Evolutionary conservation across 2,888 invertebrate genomes (phyloP).

Genomic region (Volucella inanis): DNA sequence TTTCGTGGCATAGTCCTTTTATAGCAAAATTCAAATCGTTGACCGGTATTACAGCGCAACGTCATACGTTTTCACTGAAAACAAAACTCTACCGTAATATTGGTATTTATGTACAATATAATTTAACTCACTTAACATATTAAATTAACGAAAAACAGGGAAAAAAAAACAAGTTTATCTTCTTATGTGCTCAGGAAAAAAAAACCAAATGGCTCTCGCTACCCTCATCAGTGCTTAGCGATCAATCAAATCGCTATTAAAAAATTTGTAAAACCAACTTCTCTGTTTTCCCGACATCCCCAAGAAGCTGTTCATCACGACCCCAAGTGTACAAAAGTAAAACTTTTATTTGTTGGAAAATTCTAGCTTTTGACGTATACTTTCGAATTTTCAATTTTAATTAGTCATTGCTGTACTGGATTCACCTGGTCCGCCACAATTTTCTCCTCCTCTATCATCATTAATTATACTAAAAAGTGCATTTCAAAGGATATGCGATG

Average conservation of each 20-base stretch:
- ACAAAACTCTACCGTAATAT: too few relatives aligned
- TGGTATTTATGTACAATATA: too few relatives aligned
- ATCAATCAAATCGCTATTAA: constrained; percentile 24
- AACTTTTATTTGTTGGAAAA: neutral
- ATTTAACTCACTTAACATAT: too few relatives aligned
- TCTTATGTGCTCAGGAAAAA: neutral
- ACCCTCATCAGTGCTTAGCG: constrained; percentile 1
- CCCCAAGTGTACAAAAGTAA: too few relatives aligned
- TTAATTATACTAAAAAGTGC: too few relatives aligned
- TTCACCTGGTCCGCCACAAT: too few relatives aligned
- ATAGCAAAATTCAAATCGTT: too few relatives aligned
- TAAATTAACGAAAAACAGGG: neutral
- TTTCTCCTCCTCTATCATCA: too few relatives aligned
- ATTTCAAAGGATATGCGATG: too few relatives aligned
- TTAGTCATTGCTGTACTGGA: neutral
- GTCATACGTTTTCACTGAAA: too few relatives aligned
- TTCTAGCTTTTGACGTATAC: neutral
- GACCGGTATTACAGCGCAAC: too few relatives aligned
- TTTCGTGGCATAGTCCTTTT: too few relatives aligned
- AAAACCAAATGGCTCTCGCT: neutral
- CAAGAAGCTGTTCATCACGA: neutral
- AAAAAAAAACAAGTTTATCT: neutral
- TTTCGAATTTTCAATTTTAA: constrained; percentile 18
- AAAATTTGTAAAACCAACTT: constrained; percentile 7
- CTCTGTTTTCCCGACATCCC: constrained; percentile 15